These are phyloP conservation scores for Drosophila subobscura DNA, from an alignment of 1,140 invertebrate species.

Conservation along the genomic window DNA sequence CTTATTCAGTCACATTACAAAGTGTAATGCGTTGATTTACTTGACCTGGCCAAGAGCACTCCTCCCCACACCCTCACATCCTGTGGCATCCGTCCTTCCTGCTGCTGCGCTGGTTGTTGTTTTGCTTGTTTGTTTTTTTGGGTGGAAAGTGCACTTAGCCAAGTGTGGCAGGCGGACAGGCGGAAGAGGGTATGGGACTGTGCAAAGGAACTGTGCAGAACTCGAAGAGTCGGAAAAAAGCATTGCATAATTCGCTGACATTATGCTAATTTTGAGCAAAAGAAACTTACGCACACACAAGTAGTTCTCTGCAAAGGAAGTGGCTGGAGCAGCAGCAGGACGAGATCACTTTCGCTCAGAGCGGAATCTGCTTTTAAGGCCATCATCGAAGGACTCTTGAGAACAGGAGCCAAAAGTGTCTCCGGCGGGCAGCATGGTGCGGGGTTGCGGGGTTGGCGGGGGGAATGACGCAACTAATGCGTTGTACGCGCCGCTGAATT, in stretches of 20 bases:
- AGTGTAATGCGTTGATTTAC: conserved; percentile 75
- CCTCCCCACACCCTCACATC: not conserved
- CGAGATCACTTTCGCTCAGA: conserved; percentile 67
- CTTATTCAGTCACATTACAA: conserved; percentile 55
- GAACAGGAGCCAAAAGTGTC: conserved; percentile 51
- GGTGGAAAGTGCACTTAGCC: conserved; percentile 71
- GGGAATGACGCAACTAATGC: conserved; percentile 74
- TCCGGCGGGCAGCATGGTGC: not conserved
- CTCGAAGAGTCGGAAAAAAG: conserved; percentile 37
- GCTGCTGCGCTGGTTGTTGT: conserved; percentile 39
- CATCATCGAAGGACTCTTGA: conserved; percentile 80
- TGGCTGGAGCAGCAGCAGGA: conserved; percentile 13
- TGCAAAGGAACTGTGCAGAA: conserved; percentile 20
- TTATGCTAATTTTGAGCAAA: conserved; percentile 68
- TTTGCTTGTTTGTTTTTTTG: conserved; percentile 49
- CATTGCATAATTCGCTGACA: conserved; percentile 76
- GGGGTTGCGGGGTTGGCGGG: not conserved
- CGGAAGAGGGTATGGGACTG: no score
- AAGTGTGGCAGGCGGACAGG: conserved; percentile 6
- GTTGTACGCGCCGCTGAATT: conserved; percentile 83
- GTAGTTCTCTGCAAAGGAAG: conserved; percentile 52
- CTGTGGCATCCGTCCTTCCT: not conserved
- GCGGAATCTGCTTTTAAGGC: conserved; percentile 75
- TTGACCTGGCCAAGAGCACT: conserved; percentile 38
- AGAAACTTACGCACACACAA: conserved; percentile 59